Conservation (phyloP, 1,140 invertebrate genomes). For the Heliconius hewitsoni region DNA sequence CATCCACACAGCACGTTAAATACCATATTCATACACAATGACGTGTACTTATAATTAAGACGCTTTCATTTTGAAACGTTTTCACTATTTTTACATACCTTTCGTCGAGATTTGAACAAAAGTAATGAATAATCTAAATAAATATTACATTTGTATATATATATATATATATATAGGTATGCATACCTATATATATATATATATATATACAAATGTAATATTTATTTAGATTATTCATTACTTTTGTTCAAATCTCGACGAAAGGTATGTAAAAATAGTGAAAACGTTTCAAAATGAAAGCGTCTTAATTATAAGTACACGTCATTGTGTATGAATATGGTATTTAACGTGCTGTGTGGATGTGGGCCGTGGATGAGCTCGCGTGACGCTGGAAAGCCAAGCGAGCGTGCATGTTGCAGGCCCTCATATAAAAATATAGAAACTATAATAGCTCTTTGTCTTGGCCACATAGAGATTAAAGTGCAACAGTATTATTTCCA, state of each 20-base stretch:
- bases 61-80: slow-evolving; percentile 44
- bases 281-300: slow-evolving; percentile 45
- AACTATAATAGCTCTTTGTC: slow-evolving; percentile 16
- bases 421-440: slow-evolving; percentile 18
- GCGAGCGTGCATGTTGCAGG: slow-evolving; percentile 34
- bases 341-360: slow-evolving; percentile 42
- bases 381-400: slow-evolving; percentile 56
- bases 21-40: slow-evolving; percentile 41
- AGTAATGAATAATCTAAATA: slow-evolving; percentile 28
- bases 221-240: slow-evolving; percentile 25
- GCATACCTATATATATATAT: too few relatives aligned
- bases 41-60: slow-evolving; percentile 40
- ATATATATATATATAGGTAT: too few relatives aligned
- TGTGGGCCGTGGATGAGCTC: slow-evolving; percentile 46
- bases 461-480: slow-evolving; percentile 26
- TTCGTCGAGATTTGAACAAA: slow-evolving; percentile 31
- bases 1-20: slow-evolving; percentile 42
- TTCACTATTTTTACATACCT: slow-evolving; percentile 42
- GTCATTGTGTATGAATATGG: slow-evolving; percentile 40
- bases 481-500: slow-evolving; percentile 13
- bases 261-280: slow-evolving; percentile 40
- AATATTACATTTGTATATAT: slow-evolving; percentile 8
- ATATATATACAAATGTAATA: slow-evolving; percentile 8
- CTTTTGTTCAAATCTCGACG: slow-evolving; percentile 27
- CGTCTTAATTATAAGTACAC: slow-evolving; percentile 41